phyloP scores from a whole-genome alignment of 2,113 vertebrate genomes.

The Elaphurus davidianus region DNA sequence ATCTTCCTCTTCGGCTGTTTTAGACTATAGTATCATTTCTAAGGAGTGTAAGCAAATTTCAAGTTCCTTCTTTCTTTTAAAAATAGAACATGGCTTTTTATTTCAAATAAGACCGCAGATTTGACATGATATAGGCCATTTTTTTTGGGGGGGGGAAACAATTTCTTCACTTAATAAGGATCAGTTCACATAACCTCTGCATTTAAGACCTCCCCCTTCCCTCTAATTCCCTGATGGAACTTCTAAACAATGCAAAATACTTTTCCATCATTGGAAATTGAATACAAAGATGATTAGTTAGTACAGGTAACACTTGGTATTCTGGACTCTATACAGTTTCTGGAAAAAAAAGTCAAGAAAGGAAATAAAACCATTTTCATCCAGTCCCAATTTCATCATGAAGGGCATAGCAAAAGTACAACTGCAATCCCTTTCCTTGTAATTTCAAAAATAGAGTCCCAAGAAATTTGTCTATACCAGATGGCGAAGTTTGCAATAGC shows the following conservation, averaged over 20 bases:
- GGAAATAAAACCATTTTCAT: background rate
- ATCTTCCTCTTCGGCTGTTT: background rate
- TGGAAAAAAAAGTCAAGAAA: background rate
- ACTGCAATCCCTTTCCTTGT: background rate
- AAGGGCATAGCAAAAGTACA: background rate
- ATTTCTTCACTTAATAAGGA: background rate
- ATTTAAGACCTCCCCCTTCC: background rate
- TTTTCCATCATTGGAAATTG: background rate
- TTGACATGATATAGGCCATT: background rate
- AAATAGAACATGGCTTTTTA: background rate
- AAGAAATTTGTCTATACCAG: background rate
- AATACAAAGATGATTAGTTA: background rate
- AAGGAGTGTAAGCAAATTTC: background rate
- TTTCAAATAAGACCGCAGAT: background rate
- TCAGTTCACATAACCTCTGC: background rate
- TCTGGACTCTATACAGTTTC: background rate
- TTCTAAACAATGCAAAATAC: background rate
- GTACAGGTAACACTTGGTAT: background rate
- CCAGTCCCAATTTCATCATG: background rate
- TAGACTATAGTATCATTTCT: background rate
- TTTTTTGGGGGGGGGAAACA: background rate
- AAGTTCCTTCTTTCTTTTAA: background rate
- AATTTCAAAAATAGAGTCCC: background rate
- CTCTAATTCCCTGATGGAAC: background rate
- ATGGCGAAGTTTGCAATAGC: background rate